A percentile compares a stretch with the other conserved stretches of the same genome.
These are phyloP conservation scores for Echinops telfairi DNA, from an alignment of 2,113 vertebrate genomes.

Conservation along the genomic window DNA sequence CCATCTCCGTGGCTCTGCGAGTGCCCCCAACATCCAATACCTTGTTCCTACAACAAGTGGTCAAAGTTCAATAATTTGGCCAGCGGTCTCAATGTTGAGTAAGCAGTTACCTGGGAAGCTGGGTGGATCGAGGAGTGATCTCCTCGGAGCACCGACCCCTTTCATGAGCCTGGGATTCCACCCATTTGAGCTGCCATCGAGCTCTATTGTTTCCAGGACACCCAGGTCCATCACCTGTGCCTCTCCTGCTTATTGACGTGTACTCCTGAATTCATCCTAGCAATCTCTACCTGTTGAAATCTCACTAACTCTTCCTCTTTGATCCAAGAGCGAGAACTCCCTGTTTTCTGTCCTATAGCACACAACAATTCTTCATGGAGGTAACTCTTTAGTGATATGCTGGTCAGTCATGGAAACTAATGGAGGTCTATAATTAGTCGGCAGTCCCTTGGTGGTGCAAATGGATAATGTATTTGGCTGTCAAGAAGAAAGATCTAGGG, in stretches of 20 bases:
- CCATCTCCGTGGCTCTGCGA: background rate
- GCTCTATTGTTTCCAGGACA: background rate
- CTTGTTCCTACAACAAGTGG: background rate
- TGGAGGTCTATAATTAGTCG: background rate
- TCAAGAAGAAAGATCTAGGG: no score
- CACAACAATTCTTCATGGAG: background rate
- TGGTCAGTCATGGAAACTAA: background rate
- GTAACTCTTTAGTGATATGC: background rate
- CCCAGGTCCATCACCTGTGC: background rate
- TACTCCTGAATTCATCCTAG: constrained; percentile 38
- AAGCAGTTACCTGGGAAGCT: background rate
- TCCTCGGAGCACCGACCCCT: background rate
- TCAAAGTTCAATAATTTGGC: background rate
- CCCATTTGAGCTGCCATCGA: background rate
- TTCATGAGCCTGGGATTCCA: background rate
- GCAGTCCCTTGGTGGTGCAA: background rate
- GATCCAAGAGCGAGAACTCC: constrained; percentile 10
- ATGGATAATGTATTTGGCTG: background rate
- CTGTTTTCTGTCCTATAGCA: background rate
- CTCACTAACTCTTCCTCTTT: constrained; percentile 55
- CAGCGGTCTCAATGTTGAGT: background rate
- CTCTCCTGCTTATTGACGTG: background rate
- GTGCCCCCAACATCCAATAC: background rate
- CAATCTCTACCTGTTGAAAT: constrained; percentile 64
- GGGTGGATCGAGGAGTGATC: background rate